These are phyloP conservation scores for Mionectes macconnelli DNA, from an alignment of 2,113 vertebrate species.

Conservation along the genomic window DNA sequence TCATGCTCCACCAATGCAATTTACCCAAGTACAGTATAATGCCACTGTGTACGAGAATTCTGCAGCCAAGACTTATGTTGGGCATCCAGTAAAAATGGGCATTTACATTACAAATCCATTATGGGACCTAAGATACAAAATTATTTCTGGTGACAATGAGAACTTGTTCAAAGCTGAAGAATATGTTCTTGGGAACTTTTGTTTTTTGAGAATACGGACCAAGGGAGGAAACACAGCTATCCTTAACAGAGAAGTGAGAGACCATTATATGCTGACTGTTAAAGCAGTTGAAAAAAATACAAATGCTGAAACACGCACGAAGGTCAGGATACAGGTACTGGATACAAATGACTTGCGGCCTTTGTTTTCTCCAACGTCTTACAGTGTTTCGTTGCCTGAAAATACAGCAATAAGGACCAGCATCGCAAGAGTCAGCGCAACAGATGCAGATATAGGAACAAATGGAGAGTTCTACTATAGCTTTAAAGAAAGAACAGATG, in stretches of 20 bases:
- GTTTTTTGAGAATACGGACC: slow-evolving; percentile 96
- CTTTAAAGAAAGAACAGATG: slow-evolving; percentile 92
- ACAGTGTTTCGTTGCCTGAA: slow-evolving; percentile 91
- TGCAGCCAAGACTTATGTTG: slow-evolving; percentile 93
- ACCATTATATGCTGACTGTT: slow-evolving; percentile 88
- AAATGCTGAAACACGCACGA: slow-evolving; percentile 82
- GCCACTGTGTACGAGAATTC: slow-evolving; percentile 97
- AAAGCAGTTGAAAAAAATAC: slow-evolving; percentile 89
- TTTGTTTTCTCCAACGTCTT: slow-evolving; percentile 95
- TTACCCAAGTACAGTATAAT: slow-evolving; percentile 89
- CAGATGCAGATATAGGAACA: slow-evolving; percentile 96
- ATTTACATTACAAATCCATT: slow-evolving; percentile 82
- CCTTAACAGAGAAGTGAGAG: slow-evolving; percentile 95
- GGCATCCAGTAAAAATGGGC: slow-evolving; percentile 94
- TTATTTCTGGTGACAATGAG: slow-evolving; percentile 94
- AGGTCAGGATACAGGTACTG: slow-evolving; percentile 88
- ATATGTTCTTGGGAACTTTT: slow-evolving; percentile 91
- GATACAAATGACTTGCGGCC: slow-evolving; percentile 97
- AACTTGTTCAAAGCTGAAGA: slow-evolving; percentile 99
- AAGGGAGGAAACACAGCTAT: slow-evolving; percentile 98
- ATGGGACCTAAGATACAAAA: slow-evolving; percentile 97
- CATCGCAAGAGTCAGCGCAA: slow-evolving; percentile 90
- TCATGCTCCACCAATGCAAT: slow-evolving; percentile 76
- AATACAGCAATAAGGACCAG: slow-evolving; percentile 91
- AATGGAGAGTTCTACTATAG: slow-evolving; percentile 99